A percentile compares a stretch with the other conserved stretches of the same genome.
phyloP scores from a whole-genome alignment of 2,113 vertebrate genomes.

The Poeciliopsis prolifica region DNA sequence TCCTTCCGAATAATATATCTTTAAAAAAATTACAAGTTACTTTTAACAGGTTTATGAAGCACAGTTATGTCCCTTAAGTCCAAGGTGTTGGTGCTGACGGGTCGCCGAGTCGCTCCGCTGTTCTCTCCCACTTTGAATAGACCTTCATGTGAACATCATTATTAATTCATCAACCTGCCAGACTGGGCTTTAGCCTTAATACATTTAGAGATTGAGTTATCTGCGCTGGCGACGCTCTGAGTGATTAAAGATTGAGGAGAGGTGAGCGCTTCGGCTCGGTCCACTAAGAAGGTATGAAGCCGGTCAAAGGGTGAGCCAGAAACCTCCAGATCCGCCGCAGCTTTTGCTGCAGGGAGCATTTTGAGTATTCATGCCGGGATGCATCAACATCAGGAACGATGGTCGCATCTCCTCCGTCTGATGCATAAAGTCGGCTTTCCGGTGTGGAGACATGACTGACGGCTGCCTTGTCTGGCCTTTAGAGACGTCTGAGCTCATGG shows the following conservation, averaged over 20 bases:
- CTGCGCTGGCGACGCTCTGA: slow-evolving; percentile 32
- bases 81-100: slow-evolving; percentile 18
- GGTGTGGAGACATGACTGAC: slow-evolving; percentile 24
- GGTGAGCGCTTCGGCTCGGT: slow-evolving; percentile 33
- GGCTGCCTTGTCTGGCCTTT: slow-evolving; percentile 57
- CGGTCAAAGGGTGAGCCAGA: neutral
- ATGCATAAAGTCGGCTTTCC: slow-evolving; percentile 4
- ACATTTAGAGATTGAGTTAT: slow-evolving; percentile 66
- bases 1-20: neutral
- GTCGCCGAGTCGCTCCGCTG: slow-evolving; percentile 34
- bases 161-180: slow-evolving; percentile 70
- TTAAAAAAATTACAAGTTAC: neutral
- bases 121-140: slow-evolving; percentile 48
- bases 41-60: neutral
- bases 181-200: slow-evolving; percentile 62
- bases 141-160: slow-evolving; percentile 59
- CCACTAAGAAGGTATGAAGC: slow-evolving; percentile 18
- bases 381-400: neutral
- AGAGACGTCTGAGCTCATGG: slow-evolving; percentile 44
- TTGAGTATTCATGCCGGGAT: neutral
- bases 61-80: slow-evolving; percentile 27
- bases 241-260: slow-evolving; percentile 69
- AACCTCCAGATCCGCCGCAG: slow-evolving; percentile 11
- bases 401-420: slow-evolving; percentile 1
- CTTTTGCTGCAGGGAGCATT: neutral